A percentile compares a stretch with the other conserved stretches of the same genome.
Evolutionary conservation across 2,113 vertebrate genomes (phyloP).

Genomic region (Eonycteris spelaea): DNA sequence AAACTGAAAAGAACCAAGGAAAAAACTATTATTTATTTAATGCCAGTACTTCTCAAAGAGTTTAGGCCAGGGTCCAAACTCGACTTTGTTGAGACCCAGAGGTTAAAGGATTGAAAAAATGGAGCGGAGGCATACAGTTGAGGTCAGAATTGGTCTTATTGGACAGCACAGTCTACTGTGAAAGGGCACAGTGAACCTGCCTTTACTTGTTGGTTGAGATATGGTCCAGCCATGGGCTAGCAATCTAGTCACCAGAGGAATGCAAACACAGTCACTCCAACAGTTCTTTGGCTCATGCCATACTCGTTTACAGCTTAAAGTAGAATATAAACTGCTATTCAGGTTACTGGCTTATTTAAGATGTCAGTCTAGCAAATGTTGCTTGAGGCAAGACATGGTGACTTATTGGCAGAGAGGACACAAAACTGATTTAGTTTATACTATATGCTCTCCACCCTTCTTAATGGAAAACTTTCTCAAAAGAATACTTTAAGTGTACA

Average conservation of each 20-base stretch:
- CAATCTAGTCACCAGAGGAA: neutral
- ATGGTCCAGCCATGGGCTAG: neutral
- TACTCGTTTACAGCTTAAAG: neutral
- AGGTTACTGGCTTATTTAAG: neutral
- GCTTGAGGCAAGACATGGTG: neutral
- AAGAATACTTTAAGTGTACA: neutral
- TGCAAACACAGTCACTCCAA: neutral
- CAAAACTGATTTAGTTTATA: neutral
- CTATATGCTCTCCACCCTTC: neutral
- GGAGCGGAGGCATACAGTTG: neutral
- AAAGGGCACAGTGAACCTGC: neutral
- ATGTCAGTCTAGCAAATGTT: neutral
- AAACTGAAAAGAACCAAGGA: neutral
- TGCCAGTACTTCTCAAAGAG: neutral
- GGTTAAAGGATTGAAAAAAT: neutral
- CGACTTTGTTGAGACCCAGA: neutral
- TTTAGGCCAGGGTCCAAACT: neutral
- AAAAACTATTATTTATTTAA: neutral
- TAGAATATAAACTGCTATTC: neutral
- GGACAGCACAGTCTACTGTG: neutral
- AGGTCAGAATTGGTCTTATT: conserved; percentile 4
- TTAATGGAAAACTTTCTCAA: neutral
- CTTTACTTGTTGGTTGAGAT: neutral
- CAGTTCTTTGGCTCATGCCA: neutral
- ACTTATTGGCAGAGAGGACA: neutral